Conservation (phyloP, 1,140 invertebrate species). For the Arctopsyche grandis region DNA sequence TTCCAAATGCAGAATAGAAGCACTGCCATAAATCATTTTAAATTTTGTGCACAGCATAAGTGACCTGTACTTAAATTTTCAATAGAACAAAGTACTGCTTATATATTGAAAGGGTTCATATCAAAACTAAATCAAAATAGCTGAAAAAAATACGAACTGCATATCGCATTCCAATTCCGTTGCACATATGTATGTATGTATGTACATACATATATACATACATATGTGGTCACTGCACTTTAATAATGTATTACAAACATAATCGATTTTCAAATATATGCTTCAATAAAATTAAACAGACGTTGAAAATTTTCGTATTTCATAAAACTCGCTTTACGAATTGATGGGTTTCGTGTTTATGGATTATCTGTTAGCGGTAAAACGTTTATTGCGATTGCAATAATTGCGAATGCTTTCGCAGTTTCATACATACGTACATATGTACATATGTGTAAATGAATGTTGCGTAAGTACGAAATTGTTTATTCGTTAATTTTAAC, state of each 20-base stretch:
- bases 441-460: neutral
- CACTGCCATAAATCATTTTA: too few relatives aligned
- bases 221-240: neutral
- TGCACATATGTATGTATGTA: neutral
- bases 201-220: neutral
- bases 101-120: too few relatives aligned
- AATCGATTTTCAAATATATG: neutral
- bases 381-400: neutral
- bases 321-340: neutral
- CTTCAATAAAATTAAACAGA: neutral
- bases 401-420: neutral
- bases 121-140: too few relatives aligned
- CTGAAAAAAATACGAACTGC: too few relatives aligned
- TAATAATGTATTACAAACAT: too few relatives aligned
- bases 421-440: neutral
- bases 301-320: neutral
- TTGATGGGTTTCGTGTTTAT: neutral
- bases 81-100: too few relatives aligned
- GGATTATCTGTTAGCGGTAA: neutral
- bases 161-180: neutral
- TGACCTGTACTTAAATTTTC: too few relatives aligned
- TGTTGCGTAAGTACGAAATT: neutral
- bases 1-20: too few relatives aligned
- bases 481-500: too few relatives aligned
- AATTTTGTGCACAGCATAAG: too few relatives aligned